These are phyloP conservation scores for Drosophila peninsularis DNA, from an alignment of 2,888 invertebrate genomes.

Conservation along the genomic window DNA sequence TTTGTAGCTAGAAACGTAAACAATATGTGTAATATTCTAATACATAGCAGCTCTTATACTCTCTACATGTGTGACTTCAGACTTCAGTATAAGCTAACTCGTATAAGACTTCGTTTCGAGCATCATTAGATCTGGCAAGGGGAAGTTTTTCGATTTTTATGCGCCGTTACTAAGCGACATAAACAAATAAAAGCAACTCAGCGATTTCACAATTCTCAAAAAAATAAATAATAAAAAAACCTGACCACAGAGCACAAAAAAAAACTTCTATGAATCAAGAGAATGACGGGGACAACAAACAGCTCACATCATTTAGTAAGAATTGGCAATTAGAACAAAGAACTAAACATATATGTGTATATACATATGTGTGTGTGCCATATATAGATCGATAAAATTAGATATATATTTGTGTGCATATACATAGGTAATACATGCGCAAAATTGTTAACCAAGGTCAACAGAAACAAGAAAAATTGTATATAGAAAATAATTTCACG, in stretches of 20 bases:
- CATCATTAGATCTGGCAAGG: conserved; percentile 14
- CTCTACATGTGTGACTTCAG: not conserved
- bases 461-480: conserved; percentile 23
- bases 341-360: conserved; percentile 33
- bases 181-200: conserved; percentile 23
- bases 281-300: conserved; percentile 51
- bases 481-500: conserved; percentile 30
- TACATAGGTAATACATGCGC: conserved; percentile 24
- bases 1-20: conserved; percentile 1
- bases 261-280: conserved; percentile 35
- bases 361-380: not conserved
- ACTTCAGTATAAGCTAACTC: no score
- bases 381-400: conserved; percentile 20
- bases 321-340: conserved; percentile 73
- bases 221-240: conserved; percentile 18
- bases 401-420: not conserved
- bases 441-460: conserved; percentile 78
- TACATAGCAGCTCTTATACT: not conserved
- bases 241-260: conserved; percentile 54
- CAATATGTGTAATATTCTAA: not conserved
- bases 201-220: conserved; percentile 43
- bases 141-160: conserved; percentile 32
- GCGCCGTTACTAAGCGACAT: conserved; percentile 28
- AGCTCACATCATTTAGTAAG: conserved; percentile 57
- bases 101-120: not conserved